Percentiles rank a stretch among this genome's conserved stretches.
These are phyloP conservation scores for Bruchidius siliquastri DNA, from an alignment of 2,888 invertebrate genomes.

Conservation along the genomic window DNA sequence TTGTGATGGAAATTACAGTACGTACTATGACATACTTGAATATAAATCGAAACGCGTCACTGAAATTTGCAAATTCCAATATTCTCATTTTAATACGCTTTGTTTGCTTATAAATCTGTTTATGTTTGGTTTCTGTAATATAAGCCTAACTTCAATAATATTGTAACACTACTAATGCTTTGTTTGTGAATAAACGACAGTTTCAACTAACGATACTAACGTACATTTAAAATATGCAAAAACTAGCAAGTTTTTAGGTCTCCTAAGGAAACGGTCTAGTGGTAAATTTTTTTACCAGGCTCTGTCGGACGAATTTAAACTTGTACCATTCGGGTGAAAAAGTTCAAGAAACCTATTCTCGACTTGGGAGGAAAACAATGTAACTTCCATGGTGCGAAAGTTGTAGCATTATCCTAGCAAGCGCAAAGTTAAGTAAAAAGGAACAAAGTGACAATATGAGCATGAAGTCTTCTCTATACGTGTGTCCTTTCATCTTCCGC, in stretches of 20 bases:
- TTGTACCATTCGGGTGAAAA: neutral
- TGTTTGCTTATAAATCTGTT: too few species aligned
- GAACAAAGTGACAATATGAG: neutral
- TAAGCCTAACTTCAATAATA: too few species aligned
- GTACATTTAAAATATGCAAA: too few species aligned
- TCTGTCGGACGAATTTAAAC: neutral
- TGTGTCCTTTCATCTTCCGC: neutral
- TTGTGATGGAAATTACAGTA: neutral
- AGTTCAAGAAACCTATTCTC: neutral
- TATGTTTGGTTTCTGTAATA: too few species aligned
- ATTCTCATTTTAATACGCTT: too few species aligned
- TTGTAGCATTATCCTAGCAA: neutral
- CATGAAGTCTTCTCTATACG: neutral
- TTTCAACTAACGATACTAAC: too few species aligned
- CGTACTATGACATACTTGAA: too few species aligned
- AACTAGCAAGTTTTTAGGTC: neutral
- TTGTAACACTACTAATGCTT: too few species aligned
- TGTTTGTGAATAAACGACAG: too few species aligned
- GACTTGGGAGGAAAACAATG: neutral
- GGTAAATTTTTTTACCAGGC: neutral
- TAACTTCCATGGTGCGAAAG: neutral
- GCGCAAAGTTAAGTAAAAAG: neutral
- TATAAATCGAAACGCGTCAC: too few species aligned
- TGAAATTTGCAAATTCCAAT: too few species aligned
- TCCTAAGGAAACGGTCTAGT: neutral